Conservation (phyloP, 2,888 invertebrate species). For the Ophraella communa region DNA sequence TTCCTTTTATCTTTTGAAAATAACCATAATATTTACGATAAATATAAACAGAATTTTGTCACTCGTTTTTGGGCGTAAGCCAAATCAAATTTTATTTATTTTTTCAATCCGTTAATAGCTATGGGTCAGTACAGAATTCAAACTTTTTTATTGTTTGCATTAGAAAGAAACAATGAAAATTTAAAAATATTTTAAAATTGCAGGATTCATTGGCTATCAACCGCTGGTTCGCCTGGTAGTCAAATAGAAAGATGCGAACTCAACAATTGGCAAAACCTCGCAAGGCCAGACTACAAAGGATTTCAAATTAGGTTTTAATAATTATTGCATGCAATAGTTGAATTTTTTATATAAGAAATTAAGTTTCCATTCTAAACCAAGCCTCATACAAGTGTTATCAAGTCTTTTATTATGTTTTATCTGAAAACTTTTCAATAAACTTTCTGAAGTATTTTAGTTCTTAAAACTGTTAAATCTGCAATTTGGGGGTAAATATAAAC, state of each 20-base stretch:
- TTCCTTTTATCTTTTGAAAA: background rate
- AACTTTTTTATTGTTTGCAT: too few relatives aligned
- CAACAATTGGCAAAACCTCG: constrained; percentile 79
- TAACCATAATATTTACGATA: constrained; percentile 7
- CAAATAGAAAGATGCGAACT: constrained; percentile 84
- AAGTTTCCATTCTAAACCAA: background rate
- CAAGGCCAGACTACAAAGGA: constrained; percentile 71
- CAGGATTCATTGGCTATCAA: constrained; percentile 84
- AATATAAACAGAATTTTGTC: constrained; percentile 3
- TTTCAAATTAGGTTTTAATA: constrained; percentile 83
- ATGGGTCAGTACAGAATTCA: background rate
- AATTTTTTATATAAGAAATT: background rate
- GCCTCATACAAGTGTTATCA: too few relatives aligned
- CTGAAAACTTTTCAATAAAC: too few relatives aligned
- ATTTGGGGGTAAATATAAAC: too few relatives aligned
- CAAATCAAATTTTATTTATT: constrained; percentile 12
- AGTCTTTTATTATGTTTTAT: too few relatives aligned
- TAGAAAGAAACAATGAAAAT: too few relatives aligned
- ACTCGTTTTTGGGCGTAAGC: constrained; percentile 8
- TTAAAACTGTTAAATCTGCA: too few relatives aligned
- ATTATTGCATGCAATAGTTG: background rate
- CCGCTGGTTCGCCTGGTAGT: constrained; percentile 83
- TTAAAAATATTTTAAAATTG: too few relatives aligned
- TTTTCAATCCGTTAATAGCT: constrained; percentile 9
- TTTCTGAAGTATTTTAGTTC: too few relatives aligned